Evolutionary conservation across 1,140 invertebrate genomes (phyloP), one percentile per base, ranked within the genome.

Genomic region (Radopholus similis): DNA sequence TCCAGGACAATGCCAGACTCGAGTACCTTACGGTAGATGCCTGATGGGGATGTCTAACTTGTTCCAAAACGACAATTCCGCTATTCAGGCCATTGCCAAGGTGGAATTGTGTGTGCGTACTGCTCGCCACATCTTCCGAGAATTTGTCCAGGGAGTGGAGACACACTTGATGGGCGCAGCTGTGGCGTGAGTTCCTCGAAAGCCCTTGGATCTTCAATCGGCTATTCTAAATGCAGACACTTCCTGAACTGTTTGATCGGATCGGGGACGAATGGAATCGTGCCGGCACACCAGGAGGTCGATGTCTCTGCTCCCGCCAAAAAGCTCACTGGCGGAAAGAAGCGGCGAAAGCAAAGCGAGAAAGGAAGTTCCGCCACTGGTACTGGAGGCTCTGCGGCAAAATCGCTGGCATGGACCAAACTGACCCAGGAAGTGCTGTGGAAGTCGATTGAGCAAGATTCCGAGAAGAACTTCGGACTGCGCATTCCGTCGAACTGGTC

Each of bases 1-100:
- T 96, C 38, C 34, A 51, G 32, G 51, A 2, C 32, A 40, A 38
- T 38, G 15, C 30, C 2, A 21, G 54, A 44, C 54, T 70, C 30
- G 68, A 53, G 11, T 70, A 70, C 32, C 23, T 70, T 38, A 40
- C 49, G 59, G 68, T 70, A 56, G 18, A 11, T 1, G 30, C 18
- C 28, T 23, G 11, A 62, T 38, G 9, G 13, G 21, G 30, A n/a
- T n/a, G n/a, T n/a, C n/a, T n/a, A 18, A 32, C 13, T 13, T 40
- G 40, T 9, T 4, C 28, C 28, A 3, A 47, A 28, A 8, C 18
- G 8, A 60, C 28, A 42, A 15, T 21, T 54, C 35, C 47, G 6
- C 23, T 42, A 8, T 47, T 23, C 53, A 65, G 68, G 70, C 62
- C 38, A 66, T 72, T 42, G 26, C 32, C 2, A 64, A 73, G 44